These are phyloP conservation scores for Clavelina lepadiformis DNA, from an alignment of 23 tunicate species.

Conservation along the genomic window DNA sequence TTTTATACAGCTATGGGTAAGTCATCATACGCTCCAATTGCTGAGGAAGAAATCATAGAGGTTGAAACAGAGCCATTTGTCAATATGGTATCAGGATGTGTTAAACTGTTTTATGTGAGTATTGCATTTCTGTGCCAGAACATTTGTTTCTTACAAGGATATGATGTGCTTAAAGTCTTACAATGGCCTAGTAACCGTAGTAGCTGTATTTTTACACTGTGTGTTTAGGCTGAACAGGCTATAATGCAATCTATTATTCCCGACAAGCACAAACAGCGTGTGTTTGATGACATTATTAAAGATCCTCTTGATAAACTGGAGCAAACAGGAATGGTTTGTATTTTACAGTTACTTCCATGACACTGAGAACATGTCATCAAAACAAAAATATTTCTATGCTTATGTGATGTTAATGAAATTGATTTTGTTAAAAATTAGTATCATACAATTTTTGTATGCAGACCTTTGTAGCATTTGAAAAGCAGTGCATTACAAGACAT, in stretches of 20 bases:
- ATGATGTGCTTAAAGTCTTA: not conserved
- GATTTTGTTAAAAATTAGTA: not conserved
- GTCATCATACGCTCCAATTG: constrained; percentile 33
- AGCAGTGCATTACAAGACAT: constrained; percentile 63
- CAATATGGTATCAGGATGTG: constrained; percentile 40
- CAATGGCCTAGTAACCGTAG: not conserved
- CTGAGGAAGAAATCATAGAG: constrained; percentile 82
- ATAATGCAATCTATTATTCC: constrained; percentile 44
- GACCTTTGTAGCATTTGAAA: constrained; percentile 68
- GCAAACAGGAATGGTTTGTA: constrained; percentile 60
- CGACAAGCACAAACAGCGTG: constrained; percentile 19
- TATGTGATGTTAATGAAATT: not conserved
- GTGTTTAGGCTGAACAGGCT: constrained; percentile 34
- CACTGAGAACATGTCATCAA: too few relatives aligned
- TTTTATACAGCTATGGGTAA: constrained; percentile 31
- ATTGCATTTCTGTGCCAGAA: too few relatives aligned
- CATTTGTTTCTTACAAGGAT: not conserved
- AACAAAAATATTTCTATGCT: too few relatives aligned
- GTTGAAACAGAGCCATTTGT: constrained; percentile 82
- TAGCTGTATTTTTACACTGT: too few relatives aligned
- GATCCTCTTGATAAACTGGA: constrained; percentile 42
- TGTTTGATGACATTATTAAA: constrained; percentile 46
- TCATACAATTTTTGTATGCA: constrained; percentile 2
- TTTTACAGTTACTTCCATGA: too few relatives aligned
- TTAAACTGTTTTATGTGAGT: constrained; percentile 32